Evolutionary conservation across 1,140 invertebrate species (phyloP).

Genomic region (Macrosteles quadrilineatus): DNA sequence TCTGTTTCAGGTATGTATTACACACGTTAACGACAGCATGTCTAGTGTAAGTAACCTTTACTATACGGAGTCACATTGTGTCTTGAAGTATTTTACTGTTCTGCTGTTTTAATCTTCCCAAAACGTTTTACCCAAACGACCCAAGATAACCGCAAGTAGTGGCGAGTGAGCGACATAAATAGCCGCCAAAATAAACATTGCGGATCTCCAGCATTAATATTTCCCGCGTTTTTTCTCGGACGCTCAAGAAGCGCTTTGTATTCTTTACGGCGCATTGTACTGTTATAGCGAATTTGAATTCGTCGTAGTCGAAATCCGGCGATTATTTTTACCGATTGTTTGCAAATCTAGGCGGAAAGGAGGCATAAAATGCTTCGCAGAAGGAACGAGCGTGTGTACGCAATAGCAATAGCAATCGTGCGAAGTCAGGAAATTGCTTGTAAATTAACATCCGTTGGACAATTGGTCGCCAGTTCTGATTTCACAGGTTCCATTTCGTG

Average conservation of each 20-base stretch:
- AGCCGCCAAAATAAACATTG: too few relatives aligned
- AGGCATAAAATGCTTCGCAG: conserved; percentile 13
- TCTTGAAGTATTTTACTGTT: too few relatives aligned
- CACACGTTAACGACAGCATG: too few relatives aligned
- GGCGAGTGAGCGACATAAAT: too few relatives aligned
- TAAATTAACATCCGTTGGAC: conserved; percentile 22
- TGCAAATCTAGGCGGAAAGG: conserved; percentile 15
- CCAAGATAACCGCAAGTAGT: too few relatives aligned
- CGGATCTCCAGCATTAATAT: too few relatives aligned
- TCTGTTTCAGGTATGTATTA: too few relatives aligned
- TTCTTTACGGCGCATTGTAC: conserved; percentile 9
- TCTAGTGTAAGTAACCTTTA: too few relatives aligned
- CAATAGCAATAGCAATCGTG: conserved; percentile 16
- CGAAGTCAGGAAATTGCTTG: conserved; percentile 27
- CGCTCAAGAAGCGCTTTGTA: neutral
- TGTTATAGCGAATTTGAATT: neutral
- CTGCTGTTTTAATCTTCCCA: too few relatives aligned
- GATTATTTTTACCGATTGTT: conserved; percentile 18
- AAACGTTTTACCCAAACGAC: too few relatives aligned
- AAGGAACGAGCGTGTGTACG: conserved; percentile 15
- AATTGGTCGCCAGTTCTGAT: conserved; percentile 3
- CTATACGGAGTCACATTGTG: too few relatives aligned
- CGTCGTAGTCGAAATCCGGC: neutral
- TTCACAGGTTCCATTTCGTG: conserved; percentile 3
- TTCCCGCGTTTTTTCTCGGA: too few relatives aligned